These are phyloP conservation scores for Hoplodrina blanda DNA, from an alignment of 2,888 invertebrate species.

Conservation along the genomic window DNA sequence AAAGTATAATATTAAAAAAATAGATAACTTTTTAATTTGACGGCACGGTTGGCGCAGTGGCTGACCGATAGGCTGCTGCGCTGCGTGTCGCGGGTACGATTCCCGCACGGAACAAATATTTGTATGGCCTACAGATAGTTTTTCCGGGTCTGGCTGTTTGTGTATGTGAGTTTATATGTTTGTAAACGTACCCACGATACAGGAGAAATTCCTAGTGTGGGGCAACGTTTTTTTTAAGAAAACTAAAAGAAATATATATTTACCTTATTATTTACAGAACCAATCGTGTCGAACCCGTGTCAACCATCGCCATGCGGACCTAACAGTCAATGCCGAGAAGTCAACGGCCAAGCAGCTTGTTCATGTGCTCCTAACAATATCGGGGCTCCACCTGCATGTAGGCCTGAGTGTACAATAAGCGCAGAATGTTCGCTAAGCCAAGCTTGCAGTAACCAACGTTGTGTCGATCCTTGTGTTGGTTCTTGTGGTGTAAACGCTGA, in stretches of 20 bases:
- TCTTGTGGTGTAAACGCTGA: constrained; percentile 93
- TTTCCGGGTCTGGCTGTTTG: too few relatives aligned
- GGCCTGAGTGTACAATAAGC: constrained; percentile 93
- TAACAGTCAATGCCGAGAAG: constrained; percentile 91
- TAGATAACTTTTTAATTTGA: not conserved
- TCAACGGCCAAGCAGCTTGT: constrained; percentile 92
- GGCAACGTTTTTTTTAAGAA: too few relatives aligned
- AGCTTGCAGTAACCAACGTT: constrained; percentile 93
- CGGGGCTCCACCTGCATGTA: constrained; percentile 92
- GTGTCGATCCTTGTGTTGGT: constrained; percentile 93
- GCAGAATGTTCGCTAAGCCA: constrained; percentile 93
- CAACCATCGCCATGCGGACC: constrained; percentile 92
- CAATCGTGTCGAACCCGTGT: constrained; percentile 90
- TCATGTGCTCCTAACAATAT: constrained; percentile 92
- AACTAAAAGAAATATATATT: not conserved
- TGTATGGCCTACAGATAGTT: too few relatives aligned
- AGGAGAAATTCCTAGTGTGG: too few relatives aligned
- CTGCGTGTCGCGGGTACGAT: too few relatives aligned
- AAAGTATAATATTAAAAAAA: not conserved
- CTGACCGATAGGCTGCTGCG: too few relatives aligned
- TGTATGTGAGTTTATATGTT: too few relatives aligned
- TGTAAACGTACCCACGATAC: too few relatives aligned
- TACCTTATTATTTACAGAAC: constrained; percentile 80
- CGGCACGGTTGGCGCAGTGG: too few relatives aligned
- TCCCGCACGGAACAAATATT: too few relatives aligned